phyloP scores from a whole-genome alignment of 1,140 invertebrate genomes.

The Eriocheir sinensis region DNA sequence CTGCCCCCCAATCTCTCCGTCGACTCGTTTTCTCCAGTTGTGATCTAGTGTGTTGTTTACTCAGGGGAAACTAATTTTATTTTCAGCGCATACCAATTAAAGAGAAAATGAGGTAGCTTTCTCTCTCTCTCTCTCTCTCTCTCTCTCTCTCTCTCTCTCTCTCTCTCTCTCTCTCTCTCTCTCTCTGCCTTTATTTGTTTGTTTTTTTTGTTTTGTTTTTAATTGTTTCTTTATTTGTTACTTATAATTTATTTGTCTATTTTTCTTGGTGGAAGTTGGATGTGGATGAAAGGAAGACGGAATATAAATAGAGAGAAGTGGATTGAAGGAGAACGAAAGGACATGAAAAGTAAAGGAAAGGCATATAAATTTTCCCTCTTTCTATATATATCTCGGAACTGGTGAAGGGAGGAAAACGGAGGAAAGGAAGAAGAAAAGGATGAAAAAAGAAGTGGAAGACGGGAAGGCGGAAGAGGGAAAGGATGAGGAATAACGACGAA shows the following conservation, averaged over 20 bases:
- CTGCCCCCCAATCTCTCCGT: background rate
- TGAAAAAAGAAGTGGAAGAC: background rate
- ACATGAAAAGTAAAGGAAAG: no score
- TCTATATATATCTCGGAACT: no score
- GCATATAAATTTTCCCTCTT: no score
- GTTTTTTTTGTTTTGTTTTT: no score
- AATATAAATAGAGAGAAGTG: background rate
- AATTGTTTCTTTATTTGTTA: no score
- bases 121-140: background rate
- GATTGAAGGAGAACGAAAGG: no score
- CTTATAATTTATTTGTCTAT: no score
- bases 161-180: no score
- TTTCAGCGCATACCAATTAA: background rate
- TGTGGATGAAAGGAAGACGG: background rate
- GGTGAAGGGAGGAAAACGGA: background rate
- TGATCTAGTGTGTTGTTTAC: background rate
- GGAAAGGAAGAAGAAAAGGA: background rate
- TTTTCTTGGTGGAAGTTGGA: background rate
- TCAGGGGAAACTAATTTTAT: background rate
- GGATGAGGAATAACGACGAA: background rate
- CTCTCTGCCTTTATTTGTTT: no score
- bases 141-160: no score
- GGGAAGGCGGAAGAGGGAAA: background rate
- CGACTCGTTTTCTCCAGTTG: background rate
- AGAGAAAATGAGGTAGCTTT: conserved; percentile 1